Evolutionary conservation across 2,888 invertebrate species (phyloP).

Genomic region (Stegana nigrithorax): DNA sequence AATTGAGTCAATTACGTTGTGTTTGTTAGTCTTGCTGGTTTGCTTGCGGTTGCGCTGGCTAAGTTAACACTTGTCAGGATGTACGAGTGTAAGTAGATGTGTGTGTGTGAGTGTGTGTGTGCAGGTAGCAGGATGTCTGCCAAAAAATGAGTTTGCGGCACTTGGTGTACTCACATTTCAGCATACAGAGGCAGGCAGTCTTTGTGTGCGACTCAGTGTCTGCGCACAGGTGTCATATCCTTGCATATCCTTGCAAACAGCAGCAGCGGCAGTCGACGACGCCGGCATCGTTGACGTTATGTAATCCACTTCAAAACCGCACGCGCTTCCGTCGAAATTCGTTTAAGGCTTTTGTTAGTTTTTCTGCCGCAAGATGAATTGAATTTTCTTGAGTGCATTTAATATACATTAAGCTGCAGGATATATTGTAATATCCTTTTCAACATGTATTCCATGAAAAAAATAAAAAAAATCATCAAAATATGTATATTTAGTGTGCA

Average conservation of each 20-base stretch:
- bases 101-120: too few relatives aligned
- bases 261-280: background rate
- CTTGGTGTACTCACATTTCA: background rate
- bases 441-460: too few relatives aligned
- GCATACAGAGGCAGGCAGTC: conserved; percentile 23
- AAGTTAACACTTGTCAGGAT: conserved; percentile 11
- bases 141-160: background rate
- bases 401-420: conserved; percentile 51
- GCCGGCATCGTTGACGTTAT: conserved; percentile 2
- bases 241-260: conserved; percentile 16
- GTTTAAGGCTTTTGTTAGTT: conserved; percentile 11
- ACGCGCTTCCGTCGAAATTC: conserved; percentile 41
- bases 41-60: conserved; percentile 18
- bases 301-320: conserved; percentile 45
- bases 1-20: conserved; percentile 50
- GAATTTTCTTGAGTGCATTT: conserved; percentile 57
- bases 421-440: conserved; percentile 15
- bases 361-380: conserved; percentile 40
- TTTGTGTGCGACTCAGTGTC: conserved; percentile 30
- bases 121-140: conserved; percentile 10
- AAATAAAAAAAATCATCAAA: too few relatives aligned
- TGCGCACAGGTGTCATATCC: conserved; percentile 52
- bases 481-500: too few relatives aligned
- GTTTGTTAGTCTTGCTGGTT: conserved; percentile 47
- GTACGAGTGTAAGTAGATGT: too few relatives aligned